These are phyloP conservation scores for Nymphalis c-album DNA, from an alignment of 2,888 invertebrate genomes.

Conservation along the genomic window DNA sequence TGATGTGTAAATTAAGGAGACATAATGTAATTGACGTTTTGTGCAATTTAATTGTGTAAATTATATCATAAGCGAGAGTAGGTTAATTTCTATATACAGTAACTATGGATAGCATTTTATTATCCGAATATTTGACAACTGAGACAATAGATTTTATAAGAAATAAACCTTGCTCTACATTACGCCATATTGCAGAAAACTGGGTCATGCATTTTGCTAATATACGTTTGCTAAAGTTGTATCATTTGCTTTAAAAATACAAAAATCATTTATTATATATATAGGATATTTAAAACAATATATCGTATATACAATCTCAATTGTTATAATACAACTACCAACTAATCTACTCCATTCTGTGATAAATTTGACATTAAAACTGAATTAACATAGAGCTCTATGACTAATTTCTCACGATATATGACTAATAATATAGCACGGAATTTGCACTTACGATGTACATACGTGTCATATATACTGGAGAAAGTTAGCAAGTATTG, in stretches of 20 bases:
- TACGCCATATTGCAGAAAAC: constrained; percentile 36
- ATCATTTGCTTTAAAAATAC: constrained; percentile 27
- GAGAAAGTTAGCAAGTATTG: constrained; percentile 15
- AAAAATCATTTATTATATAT: background rate
- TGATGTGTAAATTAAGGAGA: background rate
- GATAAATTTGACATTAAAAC: too few species aligned
- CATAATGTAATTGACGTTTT: too few species aligned
- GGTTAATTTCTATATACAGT: too few species aligned
- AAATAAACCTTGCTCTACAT: constrained; percentile 38
- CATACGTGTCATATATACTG: background rate
- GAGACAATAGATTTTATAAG: constrained; percentile 36
- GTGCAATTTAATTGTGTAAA: too few species aligned
- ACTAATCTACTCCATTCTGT: background rate
- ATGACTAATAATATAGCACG: background rate
- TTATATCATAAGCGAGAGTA: too few species aligned
- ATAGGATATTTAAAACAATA: too few species aligned
- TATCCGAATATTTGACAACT: constrained; percentile 20
- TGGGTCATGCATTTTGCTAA: constrained; percentile 36
- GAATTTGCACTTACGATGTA: background rate
- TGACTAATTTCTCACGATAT: too few species aligned
- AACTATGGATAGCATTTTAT: background rate
- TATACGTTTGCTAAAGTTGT: constrained; percentile 28
- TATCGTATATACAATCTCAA: background rate
- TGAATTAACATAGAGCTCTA: too few species aligned
- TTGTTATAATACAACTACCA: background rate